Conservation (phyloP, 2,113 vertebrate species). For the Pampusana beccarii region DNA sequence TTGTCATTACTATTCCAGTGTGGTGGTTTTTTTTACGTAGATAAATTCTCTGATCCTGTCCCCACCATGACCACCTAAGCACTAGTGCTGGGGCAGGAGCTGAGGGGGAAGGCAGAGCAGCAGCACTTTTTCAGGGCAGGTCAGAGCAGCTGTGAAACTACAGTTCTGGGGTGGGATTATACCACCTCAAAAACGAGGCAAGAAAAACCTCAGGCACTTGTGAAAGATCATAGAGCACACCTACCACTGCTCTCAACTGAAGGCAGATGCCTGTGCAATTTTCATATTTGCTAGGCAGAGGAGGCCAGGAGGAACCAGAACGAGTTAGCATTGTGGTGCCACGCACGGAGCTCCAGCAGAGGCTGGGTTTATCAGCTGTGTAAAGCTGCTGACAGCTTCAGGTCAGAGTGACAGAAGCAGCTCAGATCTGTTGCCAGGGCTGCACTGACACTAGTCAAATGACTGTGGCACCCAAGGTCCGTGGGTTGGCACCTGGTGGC, state of each 20-base stretch:
- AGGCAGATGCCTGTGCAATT: background rate
- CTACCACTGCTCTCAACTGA: rapidly evolving
- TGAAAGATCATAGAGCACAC: background rate
- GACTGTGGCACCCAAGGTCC: background rate
- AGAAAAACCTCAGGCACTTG: background rate
- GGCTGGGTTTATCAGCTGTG: background rate
- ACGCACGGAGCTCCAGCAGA: background rate
- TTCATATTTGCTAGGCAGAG: background rate
- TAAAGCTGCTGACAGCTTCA: background rate
- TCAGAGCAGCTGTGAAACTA: background rate
- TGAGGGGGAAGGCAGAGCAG: background rate
- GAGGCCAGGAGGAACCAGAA: background rate
- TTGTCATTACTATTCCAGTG: background rate
- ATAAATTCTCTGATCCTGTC: background rate
- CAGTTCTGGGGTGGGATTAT: background rate
- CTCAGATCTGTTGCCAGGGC: background rate
- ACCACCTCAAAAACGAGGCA: background rate
- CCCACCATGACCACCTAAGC: background rate
- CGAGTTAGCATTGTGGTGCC: background rate
- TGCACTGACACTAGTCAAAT: background rate
- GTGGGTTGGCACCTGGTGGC: background rate
- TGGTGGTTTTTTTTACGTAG: background rate
- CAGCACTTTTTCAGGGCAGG: background rate
- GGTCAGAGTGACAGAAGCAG: background rate
- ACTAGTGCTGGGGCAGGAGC: background rate